Percentiles rank a stretch among this genome's conserved stretches.
phyloP scores from a whole-genome alignment of 2,797 vertebrate genomes.

The Ispidina lecontei region DNA sequence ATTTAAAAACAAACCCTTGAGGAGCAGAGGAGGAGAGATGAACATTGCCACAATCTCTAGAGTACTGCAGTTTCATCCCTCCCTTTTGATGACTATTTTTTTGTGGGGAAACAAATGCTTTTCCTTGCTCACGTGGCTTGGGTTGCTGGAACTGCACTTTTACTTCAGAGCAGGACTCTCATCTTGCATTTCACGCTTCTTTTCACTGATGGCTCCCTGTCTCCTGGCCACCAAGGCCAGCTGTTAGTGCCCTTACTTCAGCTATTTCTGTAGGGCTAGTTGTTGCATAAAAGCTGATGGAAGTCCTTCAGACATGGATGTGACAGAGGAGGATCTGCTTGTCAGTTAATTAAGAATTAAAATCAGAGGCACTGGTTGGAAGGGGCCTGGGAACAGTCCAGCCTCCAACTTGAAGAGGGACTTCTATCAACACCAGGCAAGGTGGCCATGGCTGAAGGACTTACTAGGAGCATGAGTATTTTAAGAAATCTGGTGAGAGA shows the following conservation, averaged over 20 bases:
- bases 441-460: background rate
- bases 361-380: background rate
- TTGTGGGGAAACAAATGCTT: rapidly evolving
- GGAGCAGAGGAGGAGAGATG: background rate
- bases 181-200: background rate
- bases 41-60: rapidly evolving
- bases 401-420: background rate
- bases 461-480: background rate
- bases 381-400: background rate
- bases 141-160: background rate
- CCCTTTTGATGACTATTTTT: background rate
- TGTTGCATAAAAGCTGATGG: background rate
- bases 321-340: background rate
- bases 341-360: background rate
- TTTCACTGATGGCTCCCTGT: background rate
- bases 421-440: background rate
- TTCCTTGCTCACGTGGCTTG: background rate
- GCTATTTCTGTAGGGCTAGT: background rate
- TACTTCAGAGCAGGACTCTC: background rate
- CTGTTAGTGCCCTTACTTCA: background rate
- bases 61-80: background rate
- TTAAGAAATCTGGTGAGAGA: background rate
- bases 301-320: background rate
- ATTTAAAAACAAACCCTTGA: background rate
- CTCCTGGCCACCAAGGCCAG: background rate